phyloP scores from a whole-genome alignment of 2,888 invertebrate genomes.

The Gortyna flavago region DNA sequence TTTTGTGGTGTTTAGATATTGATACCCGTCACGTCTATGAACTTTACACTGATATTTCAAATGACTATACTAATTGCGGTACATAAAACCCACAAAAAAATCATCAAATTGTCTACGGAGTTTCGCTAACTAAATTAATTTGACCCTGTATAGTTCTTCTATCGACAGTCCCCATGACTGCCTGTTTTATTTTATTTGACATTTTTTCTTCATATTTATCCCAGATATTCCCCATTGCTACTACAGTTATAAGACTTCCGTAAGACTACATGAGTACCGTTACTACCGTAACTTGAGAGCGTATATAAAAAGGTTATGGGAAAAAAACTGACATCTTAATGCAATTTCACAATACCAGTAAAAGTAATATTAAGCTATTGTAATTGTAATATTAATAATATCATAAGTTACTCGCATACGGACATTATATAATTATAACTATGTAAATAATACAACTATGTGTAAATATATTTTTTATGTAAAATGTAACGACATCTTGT shows the following conservation, averaged over 20 bases:
- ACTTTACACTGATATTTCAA: too few relatives aligned
- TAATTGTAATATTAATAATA: conserved; percentile 34
- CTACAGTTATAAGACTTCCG: too few relatives aligned
- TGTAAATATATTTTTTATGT: conserved; percentile 63
- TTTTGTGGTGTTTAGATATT: too few relatives aligned
- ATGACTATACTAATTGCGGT: too few relatives aligned
- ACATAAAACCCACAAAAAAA: neutral
- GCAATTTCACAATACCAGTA: conserved; percentile 3
- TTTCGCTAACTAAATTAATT: neutral
- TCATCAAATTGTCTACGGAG: neutral
- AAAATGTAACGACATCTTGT: conserved; percentile 55
- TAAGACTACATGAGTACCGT: too few relatives aligned
- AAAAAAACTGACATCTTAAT: conserved; percentile 12
- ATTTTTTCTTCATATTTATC: too few relatives aligned
- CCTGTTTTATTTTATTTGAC: too few relatives aligned
- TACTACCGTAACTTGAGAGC: too few relatives aligned
- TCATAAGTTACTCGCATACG: conserved; percentile 49
- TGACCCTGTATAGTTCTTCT: neutral
- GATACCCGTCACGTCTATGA: too few relatives aligned
- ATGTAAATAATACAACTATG: conserved; percentile 55
- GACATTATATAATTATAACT: conserved; percentile 46
- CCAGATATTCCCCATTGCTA: too few relatives aligned
- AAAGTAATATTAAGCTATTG: neutral
- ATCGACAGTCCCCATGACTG: neutral
- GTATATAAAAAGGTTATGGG: neutral